phyloP scores from a whole-genome alignment of 2,797 vertebrate species.

The Xerus rutilus region DNA sequence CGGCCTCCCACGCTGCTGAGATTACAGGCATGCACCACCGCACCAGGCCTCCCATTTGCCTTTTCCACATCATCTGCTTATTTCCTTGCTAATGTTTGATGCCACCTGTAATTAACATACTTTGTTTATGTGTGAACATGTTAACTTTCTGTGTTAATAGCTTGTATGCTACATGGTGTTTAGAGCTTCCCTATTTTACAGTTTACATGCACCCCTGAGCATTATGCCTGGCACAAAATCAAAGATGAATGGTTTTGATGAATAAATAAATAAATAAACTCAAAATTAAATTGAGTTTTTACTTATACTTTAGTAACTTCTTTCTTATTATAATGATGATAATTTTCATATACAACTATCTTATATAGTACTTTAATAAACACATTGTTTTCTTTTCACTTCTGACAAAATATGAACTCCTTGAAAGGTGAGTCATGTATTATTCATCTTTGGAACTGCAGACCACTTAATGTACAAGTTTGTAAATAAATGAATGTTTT shows the following conservation, averaged over 20 bases:
- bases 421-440: neutral
- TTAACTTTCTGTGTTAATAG: neutral
- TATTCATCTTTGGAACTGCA: constrained; percentile 4
- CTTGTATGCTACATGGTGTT: neutral
- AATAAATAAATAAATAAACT: neutral
- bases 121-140: constrained; percentile 9
- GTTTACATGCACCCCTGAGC: neutral
- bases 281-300: constrained; percentile 11
- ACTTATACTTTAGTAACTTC: neutral
- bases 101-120: neutral
- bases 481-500: constrained; percentile 22
- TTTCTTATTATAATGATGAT: neutral
- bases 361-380: neutral
- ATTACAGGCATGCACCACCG: too few species aligned
- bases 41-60: too few species aligned
- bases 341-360: neutral
- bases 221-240: neutral
- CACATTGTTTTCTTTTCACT: neutral
- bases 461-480: neutral
- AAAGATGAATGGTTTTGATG: constrained; percentile 3
- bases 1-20: too few species aligned
- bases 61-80: neutral
- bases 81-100: neutral
- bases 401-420: neutral
- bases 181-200: neutral